phyloP scores from a whole-genome alignment of 2,797 vertebrate species.

The Adrianichthys oophorus region DNA sequence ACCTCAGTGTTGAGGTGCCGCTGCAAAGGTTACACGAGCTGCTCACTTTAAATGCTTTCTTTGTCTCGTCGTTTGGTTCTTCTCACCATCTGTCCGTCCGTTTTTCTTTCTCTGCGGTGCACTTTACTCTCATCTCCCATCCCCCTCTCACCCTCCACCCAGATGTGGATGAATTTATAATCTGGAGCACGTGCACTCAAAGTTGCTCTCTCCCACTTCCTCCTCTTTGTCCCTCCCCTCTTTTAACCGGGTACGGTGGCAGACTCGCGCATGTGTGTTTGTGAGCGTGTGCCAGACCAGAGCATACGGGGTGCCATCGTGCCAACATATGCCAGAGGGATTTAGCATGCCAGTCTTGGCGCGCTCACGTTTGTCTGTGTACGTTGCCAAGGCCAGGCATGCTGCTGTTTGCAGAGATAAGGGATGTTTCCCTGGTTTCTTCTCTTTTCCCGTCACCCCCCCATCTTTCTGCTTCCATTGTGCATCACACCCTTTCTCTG shows the following conservation, averaged over 20 bases:
- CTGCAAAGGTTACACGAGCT: constrained; percentile 13
- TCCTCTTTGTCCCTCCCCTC: constrained; percentile 18
- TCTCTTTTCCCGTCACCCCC: constrained; percentile 56
- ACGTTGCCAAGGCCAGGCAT: constrained; percentile 64
- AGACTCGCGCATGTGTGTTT: constrained; percentile 32
- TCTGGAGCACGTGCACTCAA: constrained; percentile 72
- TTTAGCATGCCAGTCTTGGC: constrained; percentile 74
- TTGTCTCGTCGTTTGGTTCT: constrained; percentile 38
- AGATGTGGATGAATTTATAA: constrained; percentile 82
- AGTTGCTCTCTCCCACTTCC: constrained; percentile 47
- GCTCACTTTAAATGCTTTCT: constrained; percentile 28
- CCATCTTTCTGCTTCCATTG: constrained; percentile 61
- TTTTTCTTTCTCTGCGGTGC: constrained; percentile 45
- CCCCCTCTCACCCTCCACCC: constrained; percentile 66
- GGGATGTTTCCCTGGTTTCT: constrained; percentile 61
- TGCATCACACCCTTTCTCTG: constrained; percentile 52
- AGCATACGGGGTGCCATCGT: constrained; percentile 71
- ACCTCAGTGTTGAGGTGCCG: background rate
- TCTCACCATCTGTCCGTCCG: constrained; percentile 55
- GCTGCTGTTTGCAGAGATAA: constrained; percentile 78
- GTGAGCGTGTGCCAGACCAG: constrained; percentile 57
- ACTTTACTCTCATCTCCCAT: constrained; percentile 52
- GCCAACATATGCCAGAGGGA: constrained; percentile 78
- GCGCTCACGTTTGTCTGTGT: constrained; percentile 26
- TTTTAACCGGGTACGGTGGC: constrained; percentile 60